phyloP scores from a whole-genome alignment of 64 coral and sea anemone genomes.

The Porites lutea region DNA sequence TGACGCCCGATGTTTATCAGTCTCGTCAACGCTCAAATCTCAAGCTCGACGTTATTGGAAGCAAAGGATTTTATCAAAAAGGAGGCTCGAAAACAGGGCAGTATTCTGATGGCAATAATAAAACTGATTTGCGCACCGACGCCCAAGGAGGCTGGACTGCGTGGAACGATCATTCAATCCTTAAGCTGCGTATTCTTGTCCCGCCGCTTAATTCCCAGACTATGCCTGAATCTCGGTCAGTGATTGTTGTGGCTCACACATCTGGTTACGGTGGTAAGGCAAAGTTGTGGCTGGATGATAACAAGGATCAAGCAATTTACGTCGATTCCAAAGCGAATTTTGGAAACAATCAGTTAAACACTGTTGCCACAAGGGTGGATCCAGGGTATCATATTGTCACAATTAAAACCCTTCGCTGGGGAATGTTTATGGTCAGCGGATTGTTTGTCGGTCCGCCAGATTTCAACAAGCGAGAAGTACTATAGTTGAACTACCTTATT shows the following conservation, averaged over 20 bases:
- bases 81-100: not conserved
- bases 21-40: conserved; percentile 31
- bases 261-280: conserved; percentile 64
- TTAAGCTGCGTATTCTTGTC: conserved; percentile 61
- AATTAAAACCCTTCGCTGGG: conserved; percentile 57
- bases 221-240: conserved; percentile 26
- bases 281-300: conserved; percentile 62
- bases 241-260: conserved; percentile 68
- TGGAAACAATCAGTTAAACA: conserved; percentile 60
- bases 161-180: not conserved
- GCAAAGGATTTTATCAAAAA: conserved; percentile 46
- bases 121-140: conserved; percentile 60
- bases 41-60: conserved; percentile 36
- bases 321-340: conserved; percentile 48
- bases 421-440: conserved; percentile 69
- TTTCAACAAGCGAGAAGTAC: conserved; percentile 31
- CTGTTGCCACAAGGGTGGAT: conserved; percentile 44
- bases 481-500: conserved; percentile 1
- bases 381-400: conserved; percentile 71
- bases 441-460: conserved; percentile 83
- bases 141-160: conserved; percentile 73
- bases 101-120: not conserved
- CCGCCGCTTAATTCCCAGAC: conserved; percentile 13
- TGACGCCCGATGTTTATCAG: conserved; percentile 61
- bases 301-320: conserved; percentile 10